Evolutionary conservation across 2,888 invertebrate genomes (phyloP).

Genomic region (Calephelis perditalis): DNA sequence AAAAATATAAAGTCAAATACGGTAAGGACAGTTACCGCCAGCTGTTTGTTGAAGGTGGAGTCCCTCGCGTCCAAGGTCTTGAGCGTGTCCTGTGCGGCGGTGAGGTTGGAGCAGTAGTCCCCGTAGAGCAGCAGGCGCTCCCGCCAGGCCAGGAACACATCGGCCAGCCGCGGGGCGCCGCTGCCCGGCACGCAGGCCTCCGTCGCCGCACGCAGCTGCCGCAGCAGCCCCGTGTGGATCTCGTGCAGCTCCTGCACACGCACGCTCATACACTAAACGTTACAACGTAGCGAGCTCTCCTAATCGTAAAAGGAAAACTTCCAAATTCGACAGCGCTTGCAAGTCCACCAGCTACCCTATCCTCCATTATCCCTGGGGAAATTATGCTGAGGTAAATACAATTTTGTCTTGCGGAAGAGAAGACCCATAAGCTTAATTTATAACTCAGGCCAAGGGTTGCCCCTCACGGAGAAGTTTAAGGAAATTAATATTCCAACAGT

Average conservation of each 20-base stretch:
- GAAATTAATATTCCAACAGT: no score
- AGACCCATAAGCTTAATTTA: no score
- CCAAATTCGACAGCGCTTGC: no score
- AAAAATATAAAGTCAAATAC: neutral
- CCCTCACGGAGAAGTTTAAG: no score
- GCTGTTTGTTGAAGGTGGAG: slow-evolving; percentile 80
- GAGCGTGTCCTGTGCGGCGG: slow-evolving; percentile 90
- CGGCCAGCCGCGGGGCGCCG: slow-evolving; percentile 79
- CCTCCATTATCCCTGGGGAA: no score
- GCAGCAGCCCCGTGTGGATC: slow-evolving; percentile 90
- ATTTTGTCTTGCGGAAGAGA: no score
- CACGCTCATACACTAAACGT: no score
- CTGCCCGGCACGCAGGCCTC: slow-evolving; percentile 75
- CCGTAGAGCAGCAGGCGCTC: slow-evolving; percentile 96
- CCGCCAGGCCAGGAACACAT: slow-evolving; percentile 94
- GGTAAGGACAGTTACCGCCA: slow-evolving; percentile 76
- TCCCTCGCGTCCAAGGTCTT: slow-evolving; percentile 86
- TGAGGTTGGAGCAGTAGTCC: slow-evolving; percentile 96
- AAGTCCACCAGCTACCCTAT: no score
- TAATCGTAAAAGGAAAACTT: no score
- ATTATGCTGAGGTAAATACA: no score
- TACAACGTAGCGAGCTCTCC: no score
- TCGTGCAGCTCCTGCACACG: slow-evolving; percentile 86
- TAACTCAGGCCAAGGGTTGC: no score
- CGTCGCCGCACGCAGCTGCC: slow-evolving; percentile 87